Base-by-base conservation (phyloP, 2,888 invertebrate genomes). In the Plebejus anna region DNA sequence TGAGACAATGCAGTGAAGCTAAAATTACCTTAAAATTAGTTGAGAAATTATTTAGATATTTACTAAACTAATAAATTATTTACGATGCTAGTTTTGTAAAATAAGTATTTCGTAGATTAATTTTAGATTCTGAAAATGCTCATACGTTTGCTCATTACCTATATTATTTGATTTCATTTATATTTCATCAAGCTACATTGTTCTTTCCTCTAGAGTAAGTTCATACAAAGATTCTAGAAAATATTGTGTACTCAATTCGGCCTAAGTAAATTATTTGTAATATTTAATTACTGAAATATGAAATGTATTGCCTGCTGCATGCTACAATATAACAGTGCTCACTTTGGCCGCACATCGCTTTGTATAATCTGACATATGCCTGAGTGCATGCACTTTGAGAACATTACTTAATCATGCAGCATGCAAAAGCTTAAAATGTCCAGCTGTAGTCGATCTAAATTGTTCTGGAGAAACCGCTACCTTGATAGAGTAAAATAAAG, bases 251-350 rank as follows among this genome's bases (percentile, higher is more conserved):
- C 57, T 71, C 55, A 59, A 76, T 76, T 76, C 71, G 76, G 76
- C 76, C 42, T 76, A 71, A 47, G 61, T 76, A 59, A 57, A 59
- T 72, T 32, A 59, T 76, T 76, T 76, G 42, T 78, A 76, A 75
- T 75, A 73, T 77, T 70, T 79, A 79, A 80, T 82, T 79, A 66
- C 81, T 79, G 76, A 81, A 78, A 79, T 73, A 79, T 78, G 76
- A 77, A 78, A 79, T 77, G 79, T 87, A 90, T 93, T 93, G 94
- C 92, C 90, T 92, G 93, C 94, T 93, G 94, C 93, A 94, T 94
- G 94, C 87, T 88, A 84, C 82, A 78, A 82, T 80, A 81, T 82
- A 81, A 83, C 84, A 85, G 84, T 83, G 82, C 84, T 84, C 82
- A 76, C 75, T 77, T 79, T 76, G 81, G 79, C 77, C 78, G 81